Base-by-base conservation (phyloP, 2,113 vertebrate genomes). In the Neopipo cinnamomea region DNA sequence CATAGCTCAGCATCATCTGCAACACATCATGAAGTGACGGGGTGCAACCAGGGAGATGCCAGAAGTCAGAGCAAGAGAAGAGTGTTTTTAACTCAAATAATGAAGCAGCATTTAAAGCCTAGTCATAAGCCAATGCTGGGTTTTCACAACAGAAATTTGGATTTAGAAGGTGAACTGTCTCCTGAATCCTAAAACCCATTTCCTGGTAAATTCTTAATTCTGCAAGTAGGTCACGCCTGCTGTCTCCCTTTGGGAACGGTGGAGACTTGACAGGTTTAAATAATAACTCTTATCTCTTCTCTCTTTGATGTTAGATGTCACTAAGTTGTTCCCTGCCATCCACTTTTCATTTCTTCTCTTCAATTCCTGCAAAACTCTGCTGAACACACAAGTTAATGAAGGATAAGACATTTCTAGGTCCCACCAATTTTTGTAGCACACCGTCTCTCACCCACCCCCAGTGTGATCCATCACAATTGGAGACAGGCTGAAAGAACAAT, bases 221-320 rank as follows among this genome's bases (percentile, higher is more conserved):
- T 74, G 39, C 77, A 96, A 92, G 67, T 89, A 94, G 92, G 94
- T 79, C 90, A 72, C 0, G 27, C 18, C 56, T 92, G 79, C 33
- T 81, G 12, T n/a, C 73, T 88, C 66, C 77, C 63, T 63, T 61
- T 80, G 75, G 68, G 84, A 85, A 31, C 0, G 1, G 33, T 7
- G 1, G 62, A 76, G 72, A 74, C 18, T 59, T 85, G 94, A 53
- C 84, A 91, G 81, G 66, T 68, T 75, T 88, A 77, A 95, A 94
- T 89, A 91, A 81, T 22, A 72, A 74, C 82, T 89, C 84, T 58
- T 35, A 37, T 76, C 39, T 79, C 80, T 71, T 33, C 15, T 35
- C 30, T 65, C 76, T 96, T 93, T 94, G 91, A 95, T 90, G 89
- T 75, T 33, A 63, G 77, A 61, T 91, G 85, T 62, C 92, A 82